Conservation (phyloP, 2,888 invertebrate genomes). For the Drosophila niveifrons region DNA sequence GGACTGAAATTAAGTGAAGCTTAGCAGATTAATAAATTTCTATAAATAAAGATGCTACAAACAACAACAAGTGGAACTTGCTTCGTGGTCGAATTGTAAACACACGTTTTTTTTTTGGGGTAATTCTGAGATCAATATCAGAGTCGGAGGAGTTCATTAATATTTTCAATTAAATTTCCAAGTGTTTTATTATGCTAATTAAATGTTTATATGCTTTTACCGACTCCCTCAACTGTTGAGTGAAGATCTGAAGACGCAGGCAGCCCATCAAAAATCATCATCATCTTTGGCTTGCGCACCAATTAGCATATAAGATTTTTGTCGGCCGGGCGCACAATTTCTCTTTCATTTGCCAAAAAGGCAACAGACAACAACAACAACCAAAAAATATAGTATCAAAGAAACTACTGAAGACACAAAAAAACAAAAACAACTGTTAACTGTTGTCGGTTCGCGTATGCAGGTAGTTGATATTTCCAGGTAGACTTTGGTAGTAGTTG, state of each 20-base stretch:
- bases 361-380: constrained; percentile 2
- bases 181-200: constrained; percentile 25
- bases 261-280: constrained; percentile 27
- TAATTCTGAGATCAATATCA: constrained; percentile 1
- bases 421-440: constrained; percentile 57
- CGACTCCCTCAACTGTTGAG: constrained; percentile 15
- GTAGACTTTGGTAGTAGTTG: too few relatives aligned
- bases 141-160: not conserved
- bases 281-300: constrained; percentile 40
- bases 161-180: constrained; percentile 1
- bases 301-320: constrained; percentile 71
- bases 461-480: constrained; percentile 46
- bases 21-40: constrained; percentile 3
- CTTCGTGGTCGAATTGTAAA: not conserved
- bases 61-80: not conserved
- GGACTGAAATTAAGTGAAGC: constrained; percentile 1
- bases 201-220: constrained; percentile 14
- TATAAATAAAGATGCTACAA: not conserved
- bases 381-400: constrained; percentile 12
- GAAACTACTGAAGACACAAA: too few relatives aligned
- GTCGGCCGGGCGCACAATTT: constrained; percentile 66
- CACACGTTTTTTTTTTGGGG: not conserved
- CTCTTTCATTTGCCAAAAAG: constrained; percentile 77
- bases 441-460: constrained; percentile 53
- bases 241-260: constrained; percentile 6